Percentiles rank a stretch among this genome's conserved stretches.
These are phyloP conservation scores for Melanotaenia duboulayi DNA, from an alignment of 2,113 vertebrate genomes.

Conservation along the genomic window DNA sequence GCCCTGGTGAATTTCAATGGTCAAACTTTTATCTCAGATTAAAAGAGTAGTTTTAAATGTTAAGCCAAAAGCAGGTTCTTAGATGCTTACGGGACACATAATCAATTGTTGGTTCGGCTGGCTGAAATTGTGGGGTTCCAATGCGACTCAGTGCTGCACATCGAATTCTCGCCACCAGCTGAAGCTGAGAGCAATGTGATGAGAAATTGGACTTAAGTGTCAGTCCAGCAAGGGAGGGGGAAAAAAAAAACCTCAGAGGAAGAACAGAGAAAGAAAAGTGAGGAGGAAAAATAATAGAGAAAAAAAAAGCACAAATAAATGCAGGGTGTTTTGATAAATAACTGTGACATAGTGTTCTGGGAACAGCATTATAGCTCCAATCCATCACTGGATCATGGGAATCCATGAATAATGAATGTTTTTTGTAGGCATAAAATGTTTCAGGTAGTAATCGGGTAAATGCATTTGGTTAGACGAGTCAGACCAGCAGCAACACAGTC, in stretches of 20 bases:
- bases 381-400: slow-evolving; percentile 57
- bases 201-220: slow-evolving; percentile 61
- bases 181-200: slow-evolving; percentile 46
- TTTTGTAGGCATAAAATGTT: slow-evolving; percentile 4
- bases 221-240: not conserved
- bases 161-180: slow-evolving; percentile 27
- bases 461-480: slow-evolving; percentile 43
- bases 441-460: slow-evolving; percentile 24
- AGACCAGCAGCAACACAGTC: slow-evolving; percentile 13
- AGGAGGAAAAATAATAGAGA: not conserved
- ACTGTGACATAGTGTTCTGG: slow-evolving; percentile 36
- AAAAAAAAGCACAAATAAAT: slow-evolving; percentile 7
- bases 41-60: slow-evolving; percentile 46
- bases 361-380: slow-evolving; percentile 41
- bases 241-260: slow-evolving; percentile 18
- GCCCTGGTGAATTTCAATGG: slow-evolving; percentile 7
- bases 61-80: slow-evolving; percentile 34
- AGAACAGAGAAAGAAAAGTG: not conserved
- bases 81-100: slow-evolving; percentile 37
- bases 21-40: slow-evolving; percentile 4
- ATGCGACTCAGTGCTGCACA: slow-evolving; percentile 47
- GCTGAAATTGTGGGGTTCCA: slow-evolving; percentile 42
- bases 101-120: slow-evolving; percentile 50
- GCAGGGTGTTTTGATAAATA: slow-evolving; percentile 66
- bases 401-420: slow-evolving; percentile 67